These are phyloP conservation scores for Symphodus melops DNA, from an alignment of 2,113 vertebrate species.

Conservation along the genomic window DNA sequence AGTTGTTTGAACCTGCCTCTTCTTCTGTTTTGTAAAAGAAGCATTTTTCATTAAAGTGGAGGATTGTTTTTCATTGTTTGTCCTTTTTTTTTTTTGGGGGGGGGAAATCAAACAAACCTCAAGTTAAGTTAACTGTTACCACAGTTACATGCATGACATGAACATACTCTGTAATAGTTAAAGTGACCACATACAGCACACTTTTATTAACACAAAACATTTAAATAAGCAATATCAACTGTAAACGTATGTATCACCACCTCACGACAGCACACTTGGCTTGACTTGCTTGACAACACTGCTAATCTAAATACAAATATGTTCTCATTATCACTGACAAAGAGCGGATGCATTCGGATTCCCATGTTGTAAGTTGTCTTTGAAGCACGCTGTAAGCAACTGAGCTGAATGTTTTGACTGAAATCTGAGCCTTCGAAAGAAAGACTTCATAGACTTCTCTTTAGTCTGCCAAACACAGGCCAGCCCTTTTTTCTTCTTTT, in stretches of 20 bases:
- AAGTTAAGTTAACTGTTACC: background rate
- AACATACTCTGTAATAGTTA: background rate
- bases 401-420: too few relatives aligned
- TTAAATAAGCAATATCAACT: background rate
- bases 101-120: background rate
- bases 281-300: slow-evolving; percentile 15
- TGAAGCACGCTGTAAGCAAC: background rate
- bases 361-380: background rate
- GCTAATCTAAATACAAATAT: slow-evolving; percentile 4
- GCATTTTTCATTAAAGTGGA: slow-evolving; percentile 33
- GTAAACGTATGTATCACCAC: slow-evolving; percentile 25
- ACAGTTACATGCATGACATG: background rate
- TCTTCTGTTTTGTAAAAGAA: background rate
- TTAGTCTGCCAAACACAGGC: too few relatives aligned
- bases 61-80: background rate
- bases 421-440: too few relatives aligned
- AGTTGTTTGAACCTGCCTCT: background rate
- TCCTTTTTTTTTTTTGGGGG: slow-evolving; percentile 14
- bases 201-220: background rate
- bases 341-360: background rate
- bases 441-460: too few relatives aligned
- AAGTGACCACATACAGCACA: background rate
- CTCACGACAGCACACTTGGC: background rate
- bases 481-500: too few relatives aligned
- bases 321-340: background rate